Evolutionary conservation across 2,888 invertebrate species (phyloP).

Genomic region (Cerastoderma edule): DNA sequence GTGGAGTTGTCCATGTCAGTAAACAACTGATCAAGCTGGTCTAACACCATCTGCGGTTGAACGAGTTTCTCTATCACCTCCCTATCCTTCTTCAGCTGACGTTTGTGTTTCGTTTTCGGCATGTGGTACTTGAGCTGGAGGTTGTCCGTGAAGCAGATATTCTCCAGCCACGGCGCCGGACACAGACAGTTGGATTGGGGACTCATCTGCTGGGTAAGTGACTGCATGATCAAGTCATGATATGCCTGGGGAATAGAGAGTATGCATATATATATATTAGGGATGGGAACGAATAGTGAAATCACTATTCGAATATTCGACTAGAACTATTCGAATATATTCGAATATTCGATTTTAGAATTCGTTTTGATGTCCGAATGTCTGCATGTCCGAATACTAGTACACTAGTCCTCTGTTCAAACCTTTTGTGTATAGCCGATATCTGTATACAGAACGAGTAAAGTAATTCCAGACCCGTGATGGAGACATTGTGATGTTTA

Average conservation of each 20-base stretch:
- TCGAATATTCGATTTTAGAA: no score
- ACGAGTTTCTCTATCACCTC: slow-evolving; percentile 49
- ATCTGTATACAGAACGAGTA: no score
- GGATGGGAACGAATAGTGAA: no score
- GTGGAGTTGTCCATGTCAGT: slow-evolving; percentile 31
- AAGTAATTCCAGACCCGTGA: no score
- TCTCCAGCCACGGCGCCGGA: slow-evolving; percentile 66
- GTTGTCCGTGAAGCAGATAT: slow-evolving; percentile 56
- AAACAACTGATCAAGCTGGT: slow-evolving; percentile 62
- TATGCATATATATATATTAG: no score
- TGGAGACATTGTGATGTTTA: no score
- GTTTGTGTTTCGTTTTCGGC: slow-evolving; percentile 54
- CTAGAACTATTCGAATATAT: no score
- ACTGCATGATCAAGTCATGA: slow-evolving; percentile 50
- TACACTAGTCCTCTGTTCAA: no score
- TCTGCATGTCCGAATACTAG: no score
- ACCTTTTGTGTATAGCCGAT: no score
- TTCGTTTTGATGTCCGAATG: no score
- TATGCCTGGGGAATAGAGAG: slow-evolving; percentile 52
- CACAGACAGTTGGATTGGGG: slow-evolving; percentile 40
- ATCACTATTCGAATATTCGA: no score
- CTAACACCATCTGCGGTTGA: slow-evolving; percentile 53
- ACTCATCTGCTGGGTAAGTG: slow-evolving; percentile 44
- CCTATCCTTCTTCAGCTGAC: slow-evolving; percentile 62
- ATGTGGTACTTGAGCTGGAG: slow-evolving; percentile 59